Evolutionary conservation across 2,797 vertebrate genomes (phyloP), one percentile per base, ranked within the genome.

Genomic region (Enteromius anoplus): DNA sequence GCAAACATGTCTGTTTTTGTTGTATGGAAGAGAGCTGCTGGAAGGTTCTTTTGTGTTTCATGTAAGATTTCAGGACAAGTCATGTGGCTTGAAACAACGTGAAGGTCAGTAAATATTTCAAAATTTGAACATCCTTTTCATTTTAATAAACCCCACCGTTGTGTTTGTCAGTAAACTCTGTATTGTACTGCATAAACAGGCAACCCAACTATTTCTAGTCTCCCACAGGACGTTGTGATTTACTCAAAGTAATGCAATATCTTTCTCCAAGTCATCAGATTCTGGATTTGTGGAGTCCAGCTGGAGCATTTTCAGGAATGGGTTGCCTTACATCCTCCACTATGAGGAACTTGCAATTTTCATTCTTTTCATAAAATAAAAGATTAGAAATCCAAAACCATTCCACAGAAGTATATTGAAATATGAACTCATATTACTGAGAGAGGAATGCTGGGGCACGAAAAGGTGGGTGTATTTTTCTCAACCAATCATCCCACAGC

Each of bases 401-500:
- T 55, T 42, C 51, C 29, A n/a, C 15, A 37, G 3, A 78, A 53
- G 32, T 10, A 21, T 45, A 23, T 2, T 82, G 62, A 75, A 75
- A 82, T 32, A 84, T 71, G 9, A 55, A 87, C 79, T 93, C 88
- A 10, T 83, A 83, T 93, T 85, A 90, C 92, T 71, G 26, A 26
- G 70, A 26, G 1, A 64, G 65, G 76, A 66, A 68, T 85, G 45
- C 55, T 15, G 32, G 29, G 83, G 83, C 15, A 26, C 83, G 75
- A 37, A 49, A 71, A 88, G 84, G 86, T 88, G 90, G 92, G 92
- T 40, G 91, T 91, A 91, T 82, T 83, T 80, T 83, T 81, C 76
- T 91, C 89, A 89, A 88, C 93, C 86, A 94, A 94, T 93, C 91
- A 94, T 93, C 91, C 89, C 71, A 90, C 32, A 37, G 12, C 78